Evolutionary conservation across 2,113 vertebrate species (phyloP).

Genomic region (Craseonycteris thonglongyai): DNA sequence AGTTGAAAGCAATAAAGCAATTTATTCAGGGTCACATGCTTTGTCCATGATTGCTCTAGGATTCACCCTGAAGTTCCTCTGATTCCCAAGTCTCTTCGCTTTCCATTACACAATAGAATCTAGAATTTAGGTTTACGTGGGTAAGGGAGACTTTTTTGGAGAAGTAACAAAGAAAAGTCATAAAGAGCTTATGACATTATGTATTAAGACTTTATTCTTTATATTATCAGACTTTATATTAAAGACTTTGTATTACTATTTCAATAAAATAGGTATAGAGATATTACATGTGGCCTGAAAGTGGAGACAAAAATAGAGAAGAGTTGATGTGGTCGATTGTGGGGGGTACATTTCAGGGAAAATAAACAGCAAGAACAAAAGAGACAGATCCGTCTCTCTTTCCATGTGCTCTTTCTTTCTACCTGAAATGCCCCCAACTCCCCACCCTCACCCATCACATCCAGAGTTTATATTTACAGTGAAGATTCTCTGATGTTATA

Average conservation of each 20-base stretch:
- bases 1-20: background rate
- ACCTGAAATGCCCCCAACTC: background rate
- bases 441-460: background rate
- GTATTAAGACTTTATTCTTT: background rate
- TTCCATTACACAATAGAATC: background rate
- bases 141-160: background rate
- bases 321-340: background rate
- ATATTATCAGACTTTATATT: no score
- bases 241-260: no score
- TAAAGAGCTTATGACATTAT: background rate
- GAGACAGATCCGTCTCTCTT: background rate
- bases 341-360: background rate
- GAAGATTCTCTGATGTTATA: background rate
- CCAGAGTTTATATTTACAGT: background rate
- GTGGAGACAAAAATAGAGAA: background rate
- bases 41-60: background rate
- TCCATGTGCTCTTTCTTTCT: background rate
- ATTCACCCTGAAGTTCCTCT: background rate
- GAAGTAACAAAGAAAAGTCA: background rate
- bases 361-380: background rate
- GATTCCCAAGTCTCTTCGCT: background rate
- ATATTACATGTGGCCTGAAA: background rate
- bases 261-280: background rate
- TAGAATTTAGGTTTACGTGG: background rate
- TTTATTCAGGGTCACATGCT: background rate